A percentile compares a stretch with the other conserved stretches of the same genome.
phyloP scores from a whole-genome alignment of 2,797 vertebrate genomes.

The Merluccius polli region DNA sequence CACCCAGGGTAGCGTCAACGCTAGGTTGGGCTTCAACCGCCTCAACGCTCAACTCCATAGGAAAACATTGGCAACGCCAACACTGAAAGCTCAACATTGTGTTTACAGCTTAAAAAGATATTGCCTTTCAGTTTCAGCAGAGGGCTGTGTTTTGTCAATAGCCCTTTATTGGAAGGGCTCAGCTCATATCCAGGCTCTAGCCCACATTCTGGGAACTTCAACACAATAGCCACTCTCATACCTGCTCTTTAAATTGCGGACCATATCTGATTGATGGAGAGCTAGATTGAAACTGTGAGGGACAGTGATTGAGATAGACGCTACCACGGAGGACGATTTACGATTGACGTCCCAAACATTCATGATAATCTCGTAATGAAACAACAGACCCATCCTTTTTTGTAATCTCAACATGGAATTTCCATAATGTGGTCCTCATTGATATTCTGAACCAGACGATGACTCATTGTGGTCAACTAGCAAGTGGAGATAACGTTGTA shows the following conservation, averaged over 20 bases:
- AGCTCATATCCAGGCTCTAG: background rate
- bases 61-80: background rate
- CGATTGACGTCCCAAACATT: background rate
- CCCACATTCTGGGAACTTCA: background rate
- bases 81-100: background rate
- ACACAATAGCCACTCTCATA: background rate
- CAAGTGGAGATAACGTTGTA: background rate
- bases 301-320: background rate
- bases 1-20: background rate
- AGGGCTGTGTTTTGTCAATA: background rate
- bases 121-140: background rate
- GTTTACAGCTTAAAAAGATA: background rate
- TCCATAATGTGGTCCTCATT: background rate
- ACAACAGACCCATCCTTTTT: no score
- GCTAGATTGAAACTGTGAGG: background rate
- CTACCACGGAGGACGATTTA: background rate
- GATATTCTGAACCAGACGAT: background rate
- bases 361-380: background rate
- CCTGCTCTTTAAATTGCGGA: background rate
- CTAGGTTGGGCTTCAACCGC: background rate
- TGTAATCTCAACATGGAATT: background rate
- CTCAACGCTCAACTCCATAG: background rate
- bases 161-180: background rate
- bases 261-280: background rate
- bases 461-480: background rate